Evolutionary conservation across 2,888 invertebrate species (phyloP), one percentile per base, ranked within the genome.

Genomic region (Caenorhabditis sp.): DNA sequence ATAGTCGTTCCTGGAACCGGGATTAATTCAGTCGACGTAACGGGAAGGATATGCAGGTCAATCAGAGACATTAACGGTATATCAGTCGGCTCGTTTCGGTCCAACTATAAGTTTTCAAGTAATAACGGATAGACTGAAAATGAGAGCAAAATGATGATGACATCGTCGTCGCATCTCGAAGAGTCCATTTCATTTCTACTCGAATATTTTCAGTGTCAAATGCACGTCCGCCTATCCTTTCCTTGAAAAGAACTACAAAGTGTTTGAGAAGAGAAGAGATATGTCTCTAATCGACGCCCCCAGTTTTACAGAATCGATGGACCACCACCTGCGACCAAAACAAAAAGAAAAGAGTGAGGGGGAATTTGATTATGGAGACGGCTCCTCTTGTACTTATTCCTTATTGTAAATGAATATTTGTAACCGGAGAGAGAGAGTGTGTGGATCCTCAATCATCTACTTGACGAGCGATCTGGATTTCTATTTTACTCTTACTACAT

Each of bases 301-400:
- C 24, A 22, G 6, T 47, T 26, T 24, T 44, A 41, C 58, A 31
- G 59, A 72, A 49, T 44, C 31, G 47, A 19, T 14, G 19, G 47
- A 47, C 47, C 66, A 58, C 76, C 76, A 76, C 76, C 76, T 76
- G 76, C 68, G 76, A 44, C 76, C 76, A 51, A 61, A 41, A 66
- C 56, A 66, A 75, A 24, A 49, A 66, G 28, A 38, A 68, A 10
- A 38, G 12, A 38, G 3, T 14, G 44, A 38, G 35, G 26, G 26
- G 10, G 24, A 61, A 76, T 76, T 59, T 8, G 47, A 76, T 76
- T 76, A 68, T 51, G 41, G 16, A 66, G 19, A 49, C 66, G 35
- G n/a, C 54, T 58, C 56, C 38, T 66, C 66, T 69, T 76, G 75
- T 75, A 51, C 68, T 74, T 59, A 24, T 24, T 63, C 35, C 68